Evolutionary conservation across 2,113 vertebrate genomes (phyloP).

Genomic region (Enhydra lutris): DNA sequence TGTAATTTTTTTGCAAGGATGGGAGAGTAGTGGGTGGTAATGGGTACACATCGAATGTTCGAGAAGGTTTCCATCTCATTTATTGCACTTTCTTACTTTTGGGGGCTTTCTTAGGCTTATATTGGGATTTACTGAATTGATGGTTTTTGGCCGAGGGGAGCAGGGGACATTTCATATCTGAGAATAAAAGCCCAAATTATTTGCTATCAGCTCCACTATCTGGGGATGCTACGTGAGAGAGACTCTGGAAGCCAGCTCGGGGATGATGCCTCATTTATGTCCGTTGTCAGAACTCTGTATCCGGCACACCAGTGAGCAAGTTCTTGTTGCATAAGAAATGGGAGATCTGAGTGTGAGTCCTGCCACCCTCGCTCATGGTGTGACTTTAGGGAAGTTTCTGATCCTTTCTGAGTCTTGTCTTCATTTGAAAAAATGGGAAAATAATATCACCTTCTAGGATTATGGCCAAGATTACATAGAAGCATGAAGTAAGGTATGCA

Average conservation of each 20-base stretch:
- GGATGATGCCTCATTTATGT: background rate
- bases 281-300: background rate
- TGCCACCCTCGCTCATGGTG: background rate
- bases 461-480: no score
- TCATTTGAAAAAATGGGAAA: background rate
- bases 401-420: background rate
- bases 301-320: background rate
- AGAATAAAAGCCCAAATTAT: background rate
- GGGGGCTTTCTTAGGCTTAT: background rate
- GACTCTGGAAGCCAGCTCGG: background rate
- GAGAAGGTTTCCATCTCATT: background rate
- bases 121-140: background rate
- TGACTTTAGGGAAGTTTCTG: background rate
- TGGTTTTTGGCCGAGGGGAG: background rate
- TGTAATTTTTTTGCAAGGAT: background rate
- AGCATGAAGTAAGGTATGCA: background rate
- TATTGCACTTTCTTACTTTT: background rate
- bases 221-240: background rate
- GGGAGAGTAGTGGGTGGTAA: background rate
- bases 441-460: fast-evolving
- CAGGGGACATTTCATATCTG: background rate
- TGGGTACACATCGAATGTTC: background rate
- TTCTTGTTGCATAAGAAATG: background rate
- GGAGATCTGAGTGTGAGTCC: background rate
- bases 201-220: no score